Percentiles rank a stretch among this genome's conserved stretches.
Conservation (phyloP, 2,797 vertebrate genomes). For the Pachyuromys duprasi region DNA sequence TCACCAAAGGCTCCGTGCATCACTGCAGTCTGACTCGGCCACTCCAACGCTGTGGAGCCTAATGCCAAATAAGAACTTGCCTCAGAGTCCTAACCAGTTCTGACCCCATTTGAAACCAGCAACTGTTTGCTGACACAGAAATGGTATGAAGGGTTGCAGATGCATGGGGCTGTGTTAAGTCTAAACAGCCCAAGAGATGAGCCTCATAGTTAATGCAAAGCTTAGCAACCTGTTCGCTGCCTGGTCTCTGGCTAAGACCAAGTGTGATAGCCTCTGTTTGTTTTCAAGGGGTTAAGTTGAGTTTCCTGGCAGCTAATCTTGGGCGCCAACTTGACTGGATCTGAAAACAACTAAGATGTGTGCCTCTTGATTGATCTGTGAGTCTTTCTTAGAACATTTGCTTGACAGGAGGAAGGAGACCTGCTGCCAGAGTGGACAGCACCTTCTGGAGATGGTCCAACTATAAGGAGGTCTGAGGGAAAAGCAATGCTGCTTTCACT, state of each 20-base stretch:
- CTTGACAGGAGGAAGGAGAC: background rate
- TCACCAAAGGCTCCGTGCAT: constrained; percentile 22
- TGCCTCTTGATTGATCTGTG: background rate
- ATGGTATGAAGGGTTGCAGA: background rate
- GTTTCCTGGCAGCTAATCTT: background rate
- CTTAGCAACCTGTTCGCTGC: background rate
- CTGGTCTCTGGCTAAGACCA: background rate
- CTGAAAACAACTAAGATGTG: background rate
- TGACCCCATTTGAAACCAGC: background rate
- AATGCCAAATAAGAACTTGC: background rate
- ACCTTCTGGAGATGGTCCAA: background rate
- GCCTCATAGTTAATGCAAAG: background rate
- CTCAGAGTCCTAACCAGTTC: constrained; percentile 20
- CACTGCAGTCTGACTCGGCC: background rate
- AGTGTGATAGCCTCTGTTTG: no score
- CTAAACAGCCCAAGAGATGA: background rate
- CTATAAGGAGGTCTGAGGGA: background rate
- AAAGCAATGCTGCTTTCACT: background rate
- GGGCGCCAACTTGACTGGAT: background rate
- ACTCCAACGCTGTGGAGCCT: background rate
- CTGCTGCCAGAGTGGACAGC: background rate
- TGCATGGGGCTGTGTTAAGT: background rate
- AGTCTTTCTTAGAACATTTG: background rate
- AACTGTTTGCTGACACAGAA: constrained; percentile 6
- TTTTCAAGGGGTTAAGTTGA: background rate